These are phyloP conservation scores for Diplodus puntazzo DNA, from an alignment of 2,797 vertebrate species.

Conservation along the genomic window DNA sequence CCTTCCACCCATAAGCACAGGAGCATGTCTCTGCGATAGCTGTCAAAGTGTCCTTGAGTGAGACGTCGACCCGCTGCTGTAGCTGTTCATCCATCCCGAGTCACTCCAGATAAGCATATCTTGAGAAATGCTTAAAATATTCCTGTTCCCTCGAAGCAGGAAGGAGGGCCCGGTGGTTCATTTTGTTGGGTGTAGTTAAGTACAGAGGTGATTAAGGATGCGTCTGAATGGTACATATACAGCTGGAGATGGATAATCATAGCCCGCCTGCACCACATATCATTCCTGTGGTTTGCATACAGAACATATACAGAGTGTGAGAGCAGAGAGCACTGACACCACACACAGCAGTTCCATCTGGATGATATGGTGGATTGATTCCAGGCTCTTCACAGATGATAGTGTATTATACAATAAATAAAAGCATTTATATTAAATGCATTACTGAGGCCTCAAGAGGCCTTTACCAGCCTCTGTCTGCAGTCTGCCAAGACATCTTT, in stretches of 20 bases:
- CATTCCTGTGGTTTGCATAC: slow-evolving; percentile 54
- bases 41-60: slow-evolving; percentile 53
- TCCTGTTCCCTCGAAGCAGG: slow-evolving; percentile 37
- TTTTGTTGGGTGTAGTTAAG: slow-evolving; percentile 55
- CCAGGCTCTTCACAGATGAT: slow-evolving; percentile 26
- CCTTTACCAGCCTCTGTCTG: background rate
- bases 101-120: slow-evolving; percentile 40
- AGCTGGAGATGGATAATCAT: slow-evolving; percentile 58
- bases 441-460: background rate
- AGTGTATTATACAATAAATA: slow-evolving; percentile 29
- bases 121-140: slow-evolving; percentile 46
- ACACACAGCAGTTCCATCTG: slow-evolving; percentile 17
- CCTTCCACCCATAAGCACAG: slow-evolving; percentile 33
- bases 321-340: background rate
- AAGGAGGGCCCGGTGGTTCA: slow-evolving; percentile 29
- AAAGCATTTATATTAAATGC: slow-evolving; percentile 20
- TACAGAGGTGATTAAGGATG: slow-evolving; percentile 63
- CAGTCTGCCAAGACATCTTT: slow-evolving; percentile 7
- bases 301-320: slow-evolving; percentile 39
- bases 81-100: slow-evolving; percentile 46
- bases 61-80: slow-evolving; percentile 37
- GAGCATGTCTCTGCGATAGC: background rate
- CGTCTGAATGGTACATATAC: slow-evolving; percentile 57
- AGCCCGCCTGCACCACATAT: slow-evolving; percentile 47
- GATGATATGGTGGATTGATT: slow-evolving; percentile 29